These are phyloP conservation scores for Acanthis flammea DNA, from an alignment of 2,797 vertebrate genomes.

Conservation along the genomic window DNA sequence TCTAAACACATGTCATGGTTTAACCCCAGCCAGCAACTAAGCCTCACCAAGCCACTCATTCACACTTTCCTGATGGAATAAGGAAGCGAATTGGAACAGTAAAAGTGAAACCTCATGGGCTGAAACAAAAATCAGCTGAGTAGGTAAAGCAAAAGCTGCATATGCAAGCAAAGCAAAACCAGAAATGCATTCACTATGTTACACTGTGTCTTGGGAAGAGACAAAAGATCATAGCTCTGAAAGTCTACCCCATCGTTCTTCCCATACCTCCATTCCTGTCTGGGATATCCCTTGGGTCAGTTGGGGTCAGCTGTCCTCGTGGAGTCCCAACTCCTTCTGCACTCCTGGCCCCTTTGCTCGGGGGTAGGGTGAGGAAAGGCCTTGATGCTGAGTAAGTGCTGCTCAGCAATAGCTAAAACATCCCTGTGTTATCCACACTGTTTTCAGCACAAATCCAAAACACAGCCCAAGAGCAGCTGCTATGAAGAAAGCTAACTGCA, in stretches of 20 bases:
- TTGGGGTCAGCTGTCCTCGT: neutral
- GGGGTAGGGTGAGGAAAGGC: neutral
- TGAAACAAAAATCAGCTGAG: neutral
- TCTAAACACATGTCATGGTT: neutral
- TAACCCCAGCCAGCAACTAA: neutral
- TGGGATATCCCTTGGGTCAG: neutral
- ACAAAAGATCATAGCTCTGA: neutral
- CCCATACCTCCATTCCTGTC: neutral
- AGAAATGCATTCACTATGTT: neutral
- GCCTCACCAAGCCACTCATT: neutral
- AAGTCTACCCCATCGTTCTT: neutral
- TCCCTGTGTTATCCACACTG: neutral
- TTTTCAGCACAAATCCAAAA: neutral
- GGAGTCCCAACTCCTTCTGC: neutral
- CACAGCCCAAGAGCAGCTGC: neutral
- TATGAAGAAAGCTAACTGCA: neutral
- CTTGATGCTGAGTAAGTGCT: neutral
- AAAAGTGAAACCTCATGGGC: neutral
- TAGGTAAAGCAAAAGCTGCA: neutral
- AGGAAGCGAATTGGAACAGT: fast-evolving
- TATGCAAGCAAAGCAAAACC: neutral
- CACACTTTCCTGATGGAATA: neutral
- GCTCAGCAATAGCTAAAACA: neutral
- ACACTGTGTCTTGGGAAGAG: neutral
- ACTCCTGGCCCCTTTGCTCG: neutral